Conservation (phyloP, 2,113 vertebrate genomes). For the Eurystomus gularis region DNA sequence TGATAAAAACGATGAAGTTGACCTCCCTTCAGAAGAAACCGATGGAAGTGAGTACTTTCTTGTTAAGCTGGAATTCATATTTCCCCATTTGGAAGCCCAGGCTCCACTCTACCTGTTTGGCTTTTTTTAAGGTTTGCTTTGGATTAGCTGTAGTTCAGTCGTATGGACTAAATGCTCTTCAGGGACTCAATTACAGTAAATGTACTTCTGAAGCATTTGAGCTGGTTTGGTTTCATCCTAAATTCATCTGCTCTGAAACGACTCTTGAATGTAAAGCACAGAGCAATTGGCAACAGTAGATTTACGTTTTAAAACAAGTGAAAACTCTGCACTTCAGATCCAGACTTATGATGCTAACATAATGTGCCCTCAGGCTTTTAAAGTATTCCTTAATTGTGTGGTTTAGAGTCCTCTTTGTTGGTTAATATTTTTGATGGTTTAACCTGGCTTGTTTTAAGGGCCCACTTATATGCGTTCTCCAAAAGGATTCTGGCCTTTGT, state of each 20-base stretch:
- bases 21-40: conserved; percentile 85
- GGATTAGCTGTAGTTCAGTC: not conserved
- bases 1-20: conserved; percentile 84
- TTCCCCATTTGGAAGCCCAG: not conserved
- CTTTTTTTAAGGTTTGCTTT: not conserved
- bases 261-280: not conserved
- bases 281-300: not conserved
- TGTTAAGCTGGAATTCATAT: not conserved
- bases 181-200: not conserved
- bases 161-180: not conserved
- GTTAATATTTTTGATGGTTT: not conserved
- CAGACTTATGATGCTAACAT: not conserved
- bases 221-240: not conserved
- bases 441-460: not conserved
- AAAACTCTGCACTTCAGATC: not conserved
- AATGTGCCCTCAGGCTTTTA: not conserved
- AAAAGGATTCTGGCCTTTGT: not conserved
- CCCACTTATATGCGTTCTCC: not conserved
- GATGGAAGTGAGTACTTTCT: conserved; percentile 83
- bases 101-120: not conserved
- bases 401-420: not conserved
- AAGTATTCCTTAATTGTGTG: not conserved
- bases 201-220: not conserved
- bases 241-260: not conserved
- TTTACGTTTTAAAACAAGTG: not conserved